Conservation (phyloP, 92 coral and sea anemone genomes). For the Epizoanthus scotinus region DNA sequence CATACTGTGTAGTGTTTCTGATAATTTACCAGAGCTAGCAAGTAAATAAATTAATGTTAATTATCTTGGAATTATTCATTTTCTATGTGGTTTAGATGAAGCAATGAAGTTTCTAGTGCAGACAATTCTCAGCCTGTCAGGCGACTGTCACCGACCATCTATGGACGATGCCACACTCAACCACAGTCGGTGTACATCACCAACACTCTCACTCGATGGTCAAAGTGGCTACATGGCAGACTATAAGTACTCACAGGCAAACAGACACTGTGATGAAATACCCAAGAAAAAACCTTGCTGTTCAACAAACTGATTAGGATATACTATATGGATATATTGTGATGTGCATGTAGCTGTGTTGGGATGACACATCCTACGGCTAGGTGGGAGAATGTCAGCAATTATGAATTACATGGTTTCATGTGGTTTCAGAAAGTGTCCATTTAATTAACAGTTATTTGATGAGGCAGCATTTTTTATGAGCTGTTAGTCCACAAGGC, state of each 20-base stretch:
- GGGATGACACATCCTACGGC: too few species aligned
- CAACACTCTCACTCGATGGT: slow-evolving; percentile 32
- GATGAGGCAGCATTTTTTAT: too few species aligned
- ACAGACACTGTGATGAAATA: not conserved
- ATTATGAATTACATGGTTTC: too few species aligned
- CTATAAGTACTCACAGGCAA: slow-evolving; percentile 10
- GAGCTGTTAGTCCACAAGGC: too few species aligned
- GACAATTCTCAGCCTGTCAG: slow-evolving; percentile 77
- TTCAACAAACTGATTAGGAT: not conserved
- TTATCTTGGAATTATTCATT: not conserved
- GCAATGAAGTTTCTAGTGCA: slow-evolving; percentile 83
- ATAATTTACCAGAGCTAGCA: too few species aligned
- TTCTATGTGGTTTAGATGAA: slow-evolving; percentile 53
- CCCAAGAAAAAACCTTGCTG: slow-evolving; percentile 53
- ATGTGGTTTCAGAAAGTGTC: too few species aligned
- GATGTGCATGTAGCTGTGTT: too few species aligned
- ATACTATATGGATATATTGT: too few species aligned
- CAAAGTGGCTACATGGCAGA: slow-evolving; percentile 66
- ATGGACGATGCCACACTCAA: slow-evolving; percentile 29
- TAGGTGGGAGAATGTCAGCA: too few species aligned
- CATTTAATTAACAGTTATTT: too few species aligned
- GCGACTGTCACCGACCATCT: slow-evolving; percentile 60
- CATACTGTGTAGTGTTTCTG: too few species aligned
- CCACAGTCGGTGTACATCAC: slow-evolving; percentile 10
- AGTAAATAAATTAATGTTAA: not conserved